Conservation (phyloP, 2,888 invertebrate genomes). For the Monoplex corrugatus region DNA sequence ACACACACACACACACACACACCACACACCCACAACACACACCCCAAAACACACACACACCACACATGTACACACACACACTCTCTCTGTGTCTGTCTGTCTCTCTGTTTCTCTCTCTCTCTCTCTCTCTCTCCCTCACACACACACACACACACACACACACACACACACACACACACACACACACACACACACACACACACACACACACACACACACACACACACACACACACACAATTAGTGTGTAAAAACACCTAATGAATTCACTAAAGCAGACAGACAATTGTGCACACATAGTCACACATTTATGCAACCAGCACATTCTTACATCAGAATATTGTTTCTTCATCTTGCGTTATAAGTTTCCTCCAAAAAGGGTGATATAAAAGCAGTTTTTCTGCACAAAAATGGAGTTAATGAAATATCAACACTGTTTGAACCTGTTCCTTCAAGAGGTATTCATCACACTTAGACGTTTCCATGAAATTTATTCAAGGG, state of each 20-base stretch:
- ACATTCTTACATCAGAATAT: background rate
- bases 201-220: background rate
- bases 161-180: background rate
- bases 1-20: background rate
- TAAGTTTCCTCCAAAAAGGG: too few relatives aligned
- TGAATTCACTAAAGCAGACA: background rate
- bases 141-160: background rate
- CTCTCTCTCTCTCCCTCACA: background rate
- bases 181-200: background rate
- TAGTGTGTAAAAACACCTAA: background rate
- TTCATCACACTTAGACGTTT: too few relatives aligned
- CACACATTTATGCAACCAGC: background rate
- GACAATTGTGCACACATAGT: background rate
- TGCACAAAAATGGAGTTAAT: too few relatives aligned
- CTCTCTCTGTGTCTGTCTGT: too few relatives aligned
- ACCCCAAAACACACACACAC: background rate
- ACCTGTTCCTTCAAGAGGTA: too few relatives aligned
- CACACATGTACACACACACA: background rate
- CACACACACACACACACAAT: background rate
- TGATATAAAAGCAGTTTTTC: too few relatives aligned
- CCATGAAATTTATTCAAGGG: too few relatives aligned
- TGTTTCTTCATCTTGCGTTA: too few relatives aligned
- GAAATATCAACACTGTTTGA: too few relatives aligned
- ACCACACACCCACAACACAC: background rate
- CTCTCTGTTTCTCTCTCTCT: too few relatives aligned